Base-by-base conservation (phyloP, 2,113 vertebrate species). In the Colinus virginianus region DNA sequence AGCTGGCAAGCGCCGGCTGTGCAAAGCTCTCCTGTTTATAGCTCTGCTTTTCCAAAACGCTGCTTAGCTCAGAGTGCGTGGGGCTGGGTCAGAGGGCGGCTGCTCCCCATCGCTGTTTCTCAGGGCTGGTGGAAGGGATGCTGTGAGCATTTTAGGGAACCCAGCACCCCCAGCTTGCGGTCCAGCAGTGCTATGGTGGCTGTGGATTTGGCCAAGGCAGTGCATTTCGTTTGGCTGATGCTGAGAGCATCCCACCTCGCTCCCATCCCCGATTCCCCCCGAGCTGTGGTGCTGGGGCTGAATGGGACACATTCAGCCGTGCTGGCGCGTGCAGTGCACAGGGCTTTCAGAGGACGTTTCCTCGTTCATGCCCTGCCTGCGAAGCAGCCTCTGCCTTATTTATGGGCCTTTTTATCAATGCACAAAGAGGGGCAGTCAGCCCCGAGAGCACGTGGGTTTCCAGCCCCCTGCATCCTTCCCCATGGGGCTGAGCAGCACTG, bases 11-110 rank as follows among this genome's bases (percentile, higher is more conserved):
- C 1, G 5, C 51, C 0, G 28, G 3, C 87, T 78, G 78, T 70
- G 96, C 80, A 59, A 72, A 90, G 46, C 75, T 38, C 80, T 38
- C 58, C 40, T 76, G 70, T 76, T 88, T 61, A 13, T 62, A 90
- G 59, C 63, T 55, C 75, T 10, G 0, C 0, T 45, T 36, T 34
- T 36, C 16, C 82, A 25, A 2, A 51, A 36, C 17, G 42, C 34
- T 3, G 4, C 51, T 43, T 14, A 46, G 64, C 25, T 23, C 16
- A 7, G 11, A 38, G 16, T 18, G 36, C 25, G 40, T 40, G 61
- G 25, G 26, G 36, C 61, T 25, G 26, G 61, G n/a, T 62, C 36
- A 38, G 61, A 26, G 38, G 16, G 16, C 16, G 6, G 17, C 61
- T 28, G 38, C 61, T 40, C 7, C 4, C 6, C 61, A 11, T 40